Conservation (phyloP, 2,113 vertebrate genomes). For the Reinhardtius hippoglossoides region DNA sequence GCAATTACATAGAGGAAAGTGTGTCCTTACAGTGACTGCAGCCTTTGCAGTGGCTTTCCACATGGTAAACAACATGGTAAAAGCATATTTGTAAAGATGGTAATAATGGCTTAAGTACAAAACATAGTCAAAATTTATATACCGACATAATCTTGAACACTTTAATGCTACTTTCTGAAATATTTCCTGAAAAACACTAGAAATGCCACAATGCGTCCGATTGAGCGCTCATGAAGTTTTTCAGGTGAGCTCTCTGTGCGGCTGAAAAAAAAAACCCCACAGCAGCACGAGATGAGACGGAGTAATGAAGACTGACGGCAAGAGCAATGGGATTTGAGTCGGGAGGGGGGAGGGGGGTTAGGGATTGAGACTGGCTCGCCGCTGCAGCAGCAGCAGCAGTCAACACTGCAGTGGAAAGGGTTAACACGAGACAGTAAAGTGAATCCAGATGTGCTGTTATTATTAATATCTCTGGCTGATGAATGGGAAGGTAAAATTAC, state of each 20-base stretch:
- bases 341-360: constrained; percentile 3
- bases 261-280: constrained; percentile 10
- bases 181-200: too few species aligned
- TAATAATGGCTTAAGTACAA: too few species aligned
- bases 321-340: constrained; percentile 42
- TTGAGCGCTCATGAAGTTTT: not conserved
- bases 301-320: constrained; percentile 59
- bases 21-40: too few species aligned
- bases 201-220: not conserved
- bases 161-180: too few species aligned
- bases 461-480: constrained; percentile 96
- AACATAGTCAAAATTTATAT: not conserved
- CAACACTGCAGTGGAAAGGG: constrained; percentile 75
- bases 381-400: constrained; percentile 36
- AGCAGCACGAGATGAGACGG: constrained; percentile 32
- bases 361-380: not conserved
- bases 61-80: too few species aligned
- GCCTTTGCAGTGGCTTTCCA: too few species aligned
- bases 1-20: too few species aligned
- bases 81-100: too few species aligned
- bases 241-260: constrained; percentile 30
- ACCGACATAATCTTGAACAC: too few species aligned
- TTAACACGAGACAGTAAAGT: constrained; percentile 94
- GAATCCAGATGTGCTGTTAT: constrained; percentile 97
- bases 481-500: constrained; percentile 98